These are phyloP conservation scores for Etia nguti DNA, from an alignment of 2,113 vertebrate species.

Conservation along the genomic window DNA sequence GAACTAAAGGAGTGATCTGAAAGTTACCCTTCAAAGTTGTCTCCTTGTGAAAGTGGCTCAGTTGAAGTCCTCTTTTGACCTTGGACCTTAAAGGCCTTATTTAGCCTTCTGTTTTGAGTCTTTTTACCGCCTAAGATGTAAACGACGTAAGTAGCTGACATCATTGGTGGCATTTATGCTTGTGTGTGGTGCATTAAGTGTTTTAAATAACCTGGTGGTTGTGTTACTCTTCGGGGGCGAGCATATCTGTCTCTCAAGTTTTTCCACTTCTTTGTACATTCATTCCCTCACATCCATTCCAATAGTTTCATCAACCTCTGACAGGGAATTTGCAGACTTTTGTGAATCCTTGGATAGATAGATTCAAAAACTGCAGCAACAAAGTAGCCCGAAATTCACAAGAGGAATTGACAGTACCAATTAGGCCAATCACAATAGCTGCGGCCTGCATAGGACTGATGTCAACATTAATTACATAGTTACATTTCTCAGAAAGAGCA, in stretches of 20 bases:
- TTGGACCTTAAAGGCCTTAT: background rate
- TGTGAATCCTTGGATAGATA: background rate
- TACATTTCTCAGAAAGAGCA: background rate
- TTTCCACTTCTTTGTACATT: accelerated
- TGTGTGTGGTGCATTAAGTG: background rate
- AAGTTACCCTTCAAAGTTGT: background rate
- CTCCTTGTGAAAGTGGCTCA: background rate
- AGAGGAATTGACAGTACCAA: background rate
- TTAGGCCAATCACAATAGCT: background rate
- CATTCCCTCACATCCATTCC: background rate
- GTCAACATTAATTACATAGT: background rate
- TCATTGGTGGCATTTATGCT: background rate
- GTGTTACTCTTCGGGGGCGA: background rate
- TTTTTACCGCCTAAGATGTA: background rate
- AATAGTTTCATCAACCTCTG: background rate
- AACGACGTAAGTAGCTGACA: background rate
- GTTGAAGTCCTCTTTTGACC: background rate
- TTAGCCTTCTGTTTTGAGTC: background rate
- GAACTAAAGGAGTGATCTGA: background rate
- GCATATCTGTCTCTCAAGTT: background rate
- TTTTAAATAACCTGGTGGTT: background rate
- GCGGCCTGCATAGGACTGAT: background rate
- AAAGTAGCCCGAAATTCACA: background rate
- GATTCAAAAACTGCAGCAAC: background rate
- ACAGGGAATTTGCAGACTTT: background rate